These are phyloP conservation scores for Adelosebastes latens DNA, from an alignment of 2,797 vertebrate species.

Conservation along the genomic window DNA sequence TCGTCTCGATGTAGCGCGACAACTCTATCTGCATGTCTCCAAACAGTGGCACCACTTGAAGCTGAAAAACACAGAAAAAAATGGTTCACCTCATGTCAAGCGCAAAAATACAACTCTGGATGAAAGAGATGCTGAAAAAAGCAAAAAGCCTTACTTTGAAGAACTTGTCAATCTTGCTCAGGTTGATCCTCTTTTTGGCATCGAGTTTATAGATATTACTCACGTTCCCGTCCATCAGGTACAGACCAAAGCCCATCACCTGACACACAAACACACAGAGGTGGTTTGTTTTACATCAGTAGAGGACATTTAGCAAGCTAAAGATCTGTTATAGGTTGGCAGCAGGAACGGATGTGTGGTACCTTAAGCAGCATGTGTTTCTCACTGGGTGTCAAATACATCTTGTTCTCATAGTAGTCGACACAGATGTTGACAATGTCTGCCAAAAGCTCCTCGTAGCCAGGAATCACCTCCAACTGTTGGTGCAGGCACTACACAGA, in stretches of 20 bases:
- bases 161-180: conserved; percentile 98
- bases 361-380: conserved; percentile 99
- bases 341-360: conserved; percentile 7
- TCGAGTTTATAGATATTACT: conserved; percentile 99
- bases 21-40: conserved; percentile 99
- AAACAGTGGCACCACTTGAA: conserved; percentile 97
- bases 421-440: conserved; percentile 99
- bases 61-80: conserved; percentile 68
- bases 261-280: conserved; percentile 63
- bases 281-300: conserved; percentile 10
- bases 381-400: conserved; percentile 98
- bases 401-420: conserved; percentile 99
- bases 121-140: neutral
- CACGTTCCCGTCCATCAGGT: conserved; percentile 95
- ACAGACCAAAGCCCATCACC: conserved; percentile 99
- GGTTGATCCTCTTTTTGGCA: conserved; percentile 98
- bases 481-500: conserved; percentile 92
- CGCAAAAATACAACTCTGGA: conserved; percentile 20
- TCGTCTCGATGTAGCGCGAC: conserved; percentile 98
- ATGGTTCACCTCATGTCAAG: neutral
- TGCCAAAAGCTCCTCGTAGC: conserved; percentile 96
- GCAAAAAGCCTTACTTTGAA: conserved; percentile 85
- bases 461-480: conserved; percentile 96
- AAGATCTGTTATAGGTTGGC: neutral
- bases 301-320: neutral